Base-by-base conservation (phyloP, 2,797 vertebrate species). In the Phataginus tricuspis region DNA sequence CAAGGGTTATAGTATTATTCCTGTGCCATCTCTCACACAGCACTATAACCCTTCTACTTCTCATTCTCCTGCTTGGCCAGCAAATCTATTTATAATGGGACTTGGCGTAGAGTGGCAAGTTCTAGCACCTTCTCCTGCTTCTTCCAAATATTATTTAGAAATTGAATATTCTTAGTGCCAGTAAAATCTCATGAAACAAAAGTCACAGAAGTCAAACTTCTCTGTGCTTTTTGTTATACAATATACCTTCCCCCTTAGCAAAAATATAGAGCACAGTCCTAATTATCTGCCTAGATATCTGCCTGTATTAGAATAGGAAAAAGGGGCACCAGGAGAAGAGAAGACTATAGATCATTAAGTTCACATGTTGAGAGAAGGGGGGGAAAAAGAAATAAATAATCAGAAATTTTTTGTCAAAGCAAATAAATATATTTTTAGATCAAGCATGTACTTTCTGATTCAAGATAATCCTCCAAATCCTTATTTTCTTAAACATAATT, bases 381-480 rank as follows among this genome's bases (percentile, higher is more conserved):
- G 3, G 42, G 18, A 5, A 89, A 18, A 84, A 59, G 80, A 11
- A 49, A 72, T 12, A 71, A 14, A 64, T 79, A 57, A 18, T 91
- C 39, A 72, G 55, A 53, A 92, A 79, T 66, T 2, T 72, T 91
- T 78, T 90, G 21, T 91, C 31, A 78, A 66, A 79, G 78, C 84
- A 87, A 79, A n/a, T 90, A 64, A 63, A 25, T 78, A 14, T 34
- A 8, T 55, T 49, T 90, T 94, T 87, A 69, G 42, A 61, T 90
- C 2, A 9, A 69, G 5, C 45, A 27, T 27, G 5, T 63, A 68
- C 15, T 94, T 96, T 71, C 19, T 34, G 37, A 7, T 87, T 71
- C 45, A 83, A 71, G 8, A 72, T 29, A 63, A 53, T 57, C 16
- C 27, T 25, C 55, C 27, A 69, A 57, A 21, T 0, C 7, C 16